Base-by-base conservation (phyloP, 2,888 invertebrate genomes). In the Zygothrica quintamaculata region DNA sequence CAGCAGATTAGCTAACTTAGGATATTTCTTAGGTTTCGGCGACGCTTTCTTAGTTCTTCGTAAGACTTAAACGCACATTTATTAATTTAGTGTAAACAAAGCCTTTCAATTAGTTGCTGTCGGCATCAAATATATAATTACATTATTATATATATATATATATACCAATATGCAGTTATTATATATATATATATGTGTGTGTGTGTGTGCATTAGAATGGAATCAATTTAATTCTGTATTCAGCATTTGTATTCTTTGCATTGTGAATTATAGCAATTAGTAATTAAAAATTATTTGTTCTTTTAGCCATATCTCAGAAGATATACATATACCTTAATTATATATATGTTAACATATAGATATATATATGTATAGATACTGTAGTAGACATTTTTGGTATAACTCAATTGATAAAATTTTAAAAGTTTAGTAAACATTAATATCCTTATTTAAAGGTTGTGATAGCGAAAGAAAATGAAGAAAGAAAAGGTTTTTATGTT, bases 181-280 rank as follows among this genome's bases (percentile, higher is more conserved):
- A 39, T 18, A 39, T 11, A 8, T 6, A 1, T 9, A 34, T 37
- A 18, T 46, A 34, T 44, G 25, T 12, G 18, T 2, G 29, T 9
- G 9, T 29, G 53, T 22, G 13, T 40, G n/a, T 62, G 65, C 64
- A 62, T 68, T 70, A 57, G 46, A 67, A 40, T 60, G 64, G 50
- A 55, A 57, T 56, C 59, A 64, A 62, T 55, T 62, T 59, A 44
- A 65, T 66, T 68, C 57, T 73, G 80, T 84, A 86, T 84, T 77
- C 53, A 74, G 82, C 82, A 82, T 82, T 82, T 82, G 82, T 84
- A 87, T 87, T 86, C 65, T 78, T 80, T 80, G 87, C 79, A 65
- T 77, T 75, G 59, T 73, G 47, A 25, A 72, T 68, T n/a, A n/a
- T n/a, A n/a, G n/a, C n/a, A n/a, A n/a, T n/a, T 68, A 67, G 77